Evolutionary conservation across 2,888 invertebrate species (phyloP).

Genomic region (Machimus atricapillus): DNA sequence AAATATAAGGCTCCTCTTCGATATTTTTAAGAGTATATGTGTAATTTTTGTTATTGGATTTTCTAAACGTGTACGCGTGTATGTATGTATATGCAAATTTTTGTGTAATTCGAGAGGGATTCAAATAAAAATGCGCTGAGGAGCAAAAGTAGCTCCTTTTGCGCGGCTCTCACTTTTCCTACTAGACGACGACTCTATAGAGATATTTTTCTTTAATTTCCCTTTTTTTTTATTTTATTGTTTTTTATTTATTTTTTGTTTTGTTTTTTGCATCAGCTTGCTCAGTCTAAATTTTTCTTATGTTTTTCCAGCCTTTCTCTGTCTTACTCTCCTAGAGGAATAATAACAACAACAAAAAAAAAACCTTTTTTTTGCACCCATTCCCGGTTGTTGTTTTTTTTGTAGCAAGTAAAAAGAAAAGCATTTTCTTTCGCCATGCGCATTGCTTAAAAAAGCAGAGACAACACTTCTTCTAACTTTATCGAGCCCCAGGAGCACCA

Average conservation of each 20-base stretch:
- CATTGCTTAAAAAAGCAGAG: background rate
- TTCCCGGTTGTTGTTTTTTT: too few relatives aligned
- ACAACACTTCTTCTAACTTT: background rate
- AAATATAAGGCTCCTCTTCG: too few relatives aligned
- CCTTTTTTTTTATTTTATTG: background rate
- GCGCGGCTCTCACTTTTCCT: too few relatives aligned
- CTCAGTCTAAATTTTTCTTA: background rate
- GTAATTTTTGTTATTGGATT: background rate
- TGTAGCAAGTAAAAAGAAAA: background rate
- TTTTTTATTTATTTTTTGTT: background rate
- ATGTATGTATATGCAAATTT: background rate
- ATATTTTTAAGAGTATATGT: background rate
- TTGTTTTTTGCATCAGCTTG: background rate
- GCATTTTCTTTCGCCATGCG: background rate
- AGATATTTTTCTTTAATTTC: constrained; percentile 21
- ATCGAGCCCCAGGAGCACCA: background rate
- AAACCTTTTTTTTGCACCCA: too few relatives aligned
- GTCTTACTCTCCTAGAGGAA: background rate
- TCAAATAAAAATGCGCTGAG: background rate
- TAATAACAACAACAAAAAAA: background rate
- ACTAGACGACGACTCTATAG: background rate
- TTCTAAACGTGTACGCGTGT: background rate
- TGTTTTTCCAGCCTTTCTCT: background rate
- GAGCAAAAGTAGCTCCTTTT: too few relatives aligned
- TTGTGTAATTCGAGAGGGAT: background rate